phyloP scores from a whole-genome alignment of 2,888 invertebrate genomes.

The Drosophila ustulata region DNA sequence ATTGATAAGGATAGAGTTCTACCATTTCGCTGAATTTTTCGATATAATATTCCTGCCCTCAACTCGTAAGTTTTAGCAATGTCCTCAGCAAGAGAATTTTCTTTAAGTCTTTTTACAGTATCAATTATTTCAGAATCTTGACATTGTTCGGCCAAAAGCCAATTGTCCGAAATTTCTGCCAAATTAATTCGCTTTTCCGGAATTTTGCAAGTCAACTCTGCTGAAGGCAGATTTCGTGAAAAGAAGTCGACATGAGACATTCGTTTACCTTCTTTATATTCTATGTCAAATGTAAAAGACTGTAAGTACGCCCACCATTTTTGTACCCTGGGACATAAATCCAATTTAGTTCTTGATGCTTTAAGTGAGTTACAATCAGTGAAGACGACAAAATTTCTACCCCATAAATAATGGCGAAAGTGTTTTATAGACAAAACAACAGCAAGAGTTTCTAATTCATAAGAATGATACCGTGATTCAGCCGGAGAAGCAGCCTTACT shows the following conservation, averaged over 20 bases:
- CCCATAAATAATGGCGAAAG: not conserved
- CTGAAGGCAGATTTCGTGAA: slow-evolving; percentile 18
- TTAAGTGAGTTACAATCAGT: slow-evolving; percentile 22
- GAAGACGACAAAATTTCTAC: slow-evolving; percentile 4
- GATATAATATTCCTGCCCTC: slow-evolving; percentile 9
- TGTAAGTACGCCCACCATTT: slow-evolving; percentile 18
- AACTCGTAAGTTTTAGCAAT: slow-evolving; percentile 22
- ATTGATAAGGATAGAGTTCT: slow-evolving; percentile 12
- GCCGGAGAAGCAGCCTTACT: not conserved
- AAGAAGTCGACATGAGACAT: slow-evolving; percentile 36
- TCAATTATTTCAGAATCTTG: not conserved
- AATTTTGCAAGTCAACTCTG: slow-evolving; percentile 18
- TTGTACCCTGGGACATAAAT: slow-evolving; percentile 13
- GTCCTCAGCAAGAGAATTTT: slow-evolving; percentile 8
- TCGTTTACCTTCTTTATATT: slow-evolving; percentile 15
- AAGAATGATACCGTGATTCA: not conserved
- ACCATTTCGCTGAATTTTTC: slow-evolving; percentile 17
- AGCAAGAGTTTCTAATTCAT: not conserved
- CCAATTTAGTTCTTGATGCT: slow-evolving; percentile 29
- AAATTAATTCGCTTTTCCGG: slow-evolving; percentile 26
- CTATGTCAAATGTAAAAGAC: slow-evolving; percentile 25
- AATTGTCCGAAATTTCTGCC: slow-evolving; percentile 8
- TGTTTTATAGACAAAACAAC: not conserved
- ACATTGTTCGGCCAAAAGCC: slow-evolving; percentile 6
- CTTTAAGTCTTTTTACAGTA: not conserved